phyloP scores from a whole-genome alignment of 2,797 vertebrate species.

The Siniperca undulata region DNA sequence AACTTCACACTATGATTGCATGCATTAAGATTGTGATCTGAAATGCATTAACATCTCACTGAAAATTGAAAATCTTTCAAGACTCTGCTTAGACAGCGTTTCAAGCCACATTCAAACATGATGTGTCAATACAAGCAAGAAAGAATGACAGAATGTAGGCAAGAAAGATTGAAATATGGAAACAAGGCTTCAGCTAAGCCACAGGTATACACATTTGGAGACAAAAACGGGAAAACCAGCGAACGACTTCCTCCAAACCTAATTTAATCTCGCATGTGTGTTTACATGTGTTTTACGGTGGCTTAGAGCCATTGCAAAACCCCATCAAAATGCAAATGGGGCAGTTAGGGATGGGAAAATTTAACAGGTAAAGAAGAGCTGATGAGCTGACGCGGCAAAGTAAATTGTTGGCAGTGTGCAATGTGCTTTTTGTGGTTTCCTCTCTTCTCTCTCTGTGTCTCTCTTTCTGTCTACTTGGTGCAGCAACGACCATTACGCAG shows the following conservation, averaged over 20 bases:
- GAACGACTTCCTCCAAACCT: not conserved
- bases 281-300: slow-evolving; percentile 66
- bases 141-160: not conserved
- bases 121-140: not conserved
- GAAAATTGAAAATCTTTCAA: not conserved
- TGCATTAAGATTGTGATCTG: slow-evolving; percentile 9
- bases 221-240: slow-evolving; percentile 19
- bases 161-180: slow-evolving; percentile 24
- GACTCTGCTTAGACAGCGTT: not conserved
- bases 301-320: slow-evolving; percentile 43
- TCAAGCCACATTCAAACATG: slow-evolving; percentile 31
- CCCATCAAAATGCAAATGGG: slow-evolving; percentile 74
- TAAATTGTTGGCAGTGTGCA: slow-evolving; percentile 35
- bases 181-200: slow-evolving; percentile 38
- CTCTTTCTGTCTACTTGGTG: slow-evolving; percentile 47
- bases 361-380: slow-evolving; percentile 55
- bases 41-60: slow-evolving; percentile 8
- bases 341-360: slow-evolving; percentile 32
- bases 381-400: slow-evolving; percentile 70
- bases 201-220: slow-evolving; percentile 28
- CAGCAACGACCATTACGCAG: slow-evolving; percentile 57
- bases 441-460: slow-evolving; percentile 8
- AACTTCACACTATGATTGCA: not conserved
- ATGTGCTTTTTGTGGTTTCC: slow-evolving; percentile 35
- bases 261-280: slow-evolving; percentile 53